Percentiles rank a stretch among this genome's conserved stretches.
Conservation (phyloP, 2,797 vertebrate species). For the Lacerta bilineata region DNA sequence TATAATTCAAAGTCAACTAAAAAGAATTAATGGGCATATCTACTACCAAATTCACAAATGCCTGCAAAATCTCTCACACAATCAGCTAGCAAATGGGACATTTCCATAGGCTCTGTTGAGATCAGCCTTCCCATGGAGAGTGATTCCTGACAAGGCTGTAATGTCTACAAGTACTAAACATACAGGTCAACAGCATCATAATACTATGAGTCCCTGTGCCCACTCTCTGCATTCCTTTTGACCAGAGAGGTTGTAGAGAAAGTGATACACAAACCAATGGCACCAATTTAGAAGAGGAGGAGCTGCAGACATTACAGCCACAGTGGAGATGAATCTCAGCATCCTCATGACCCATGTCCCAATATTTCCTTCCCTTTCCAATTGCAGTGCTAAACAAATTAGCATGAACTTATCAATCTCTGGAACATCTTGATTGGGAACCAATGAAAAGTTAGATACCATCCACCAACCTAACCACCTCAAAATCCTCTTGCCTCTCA, state of each 20-base stretch:
- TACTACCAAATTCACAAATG: neutral
- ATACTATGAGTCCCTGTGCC: neutral
- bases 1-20: neutral
- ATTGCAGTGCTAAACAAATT: neutral
- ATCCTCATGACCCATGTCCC: neutral
- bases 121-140: neutral
- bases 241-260: neutral
- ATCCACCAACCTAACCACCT: neutral
- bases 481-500: neutral
- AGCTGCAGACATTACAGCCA: constrained; percentile 1
- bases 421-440: neutral
- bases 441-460: neutral
- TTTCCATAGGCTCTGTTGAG: neutral
- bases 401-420: neutral
- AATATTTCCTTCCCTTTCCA: neutral
- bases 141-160: neutral
- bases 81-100: neutral
- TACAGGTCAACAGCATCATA: neutral
- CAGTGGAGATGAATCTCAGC: neutral
- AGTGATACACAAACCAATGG: neutral
- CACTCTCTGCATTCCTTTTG: neutral
- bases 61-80: neutral
- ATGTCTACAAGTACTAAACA: neutral
- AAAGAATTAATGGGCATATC: neutral
- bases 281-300: neutral